Percentiles rank a stretch among this genome's conserved stretches.
These are phyloP conservation scores for Eledona agricola DNA, from an alignment of 2,888 invertebrate species.

Conservation along the genomic window DNA sequence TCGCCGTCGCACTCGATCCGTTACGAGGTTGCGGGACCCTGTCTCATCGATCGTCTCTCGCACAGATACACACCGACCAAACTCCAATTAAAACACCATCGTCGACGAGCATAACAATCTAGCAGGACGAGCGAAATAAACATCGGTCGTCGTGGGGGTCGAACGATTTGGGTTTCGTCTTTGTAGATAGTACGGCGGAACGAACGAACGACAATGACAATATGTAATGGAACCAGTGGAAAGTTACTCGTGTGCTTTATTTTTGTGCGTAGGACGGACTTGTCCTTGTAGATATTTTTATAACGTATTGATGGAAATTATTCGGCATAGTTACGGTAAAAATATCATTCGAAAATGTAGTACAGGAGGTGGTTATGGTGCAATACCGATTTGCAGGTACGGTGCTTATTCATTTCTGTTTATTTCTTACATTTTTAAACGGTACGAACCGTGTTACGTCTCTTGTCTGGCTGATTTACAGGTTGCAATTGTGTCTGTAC, in stretches of 20 bases:
- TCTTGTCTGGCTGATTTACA: constrained; percentile 2
- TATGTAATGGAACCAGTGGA: constrained; percentile 34
- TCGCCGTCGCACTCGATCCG: constrained; percentile 11
- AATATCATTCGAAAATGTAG: constrained; percentile 18
- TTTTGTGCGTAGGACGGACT: constrained; percentile 37
- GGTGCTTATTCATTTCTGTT: constrained; percentile 5
- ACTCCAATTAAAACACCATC: constrained; percentile 22
- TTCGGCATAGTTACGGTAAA: constrained; percentile 27
- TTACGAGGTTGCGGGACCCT: constrained; percentile 15
- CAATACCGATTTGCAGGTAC: constrained; percentile 28
- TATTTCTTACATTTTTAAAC: constrained; percentile 1
- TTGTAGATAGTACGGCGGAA: constrained; percentile 37
- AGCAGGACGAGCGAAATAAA: constrained; percentile 6
- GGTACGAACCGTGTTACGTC: constrained; percentile 5
- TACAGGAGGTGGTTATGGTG: constrained; percentile 24
- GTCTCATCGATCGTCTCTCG: constrained; percentile 21
- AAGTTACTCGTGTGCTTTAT: constrained; percentile 36
- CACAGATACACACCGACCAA: too few species aligned
- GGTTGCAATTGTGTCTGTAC: constrained; percentile 1
- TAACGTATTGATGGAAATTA: constrained; percentile 37
- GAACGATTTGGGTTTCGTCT: constrained; percentile 18
- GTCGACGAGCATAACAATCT: constrained; percentile 11
- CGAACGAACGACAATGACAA: constrained; percentile 43
- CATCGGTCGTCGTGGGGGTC: constrained; percentile 3
- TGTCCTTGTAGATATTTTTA: constrained; percentile 40